Evolutionary conservation across 64 coral and sea anemone genomes (phyloP).

Genomic region (Montipora sp.): DNA sequence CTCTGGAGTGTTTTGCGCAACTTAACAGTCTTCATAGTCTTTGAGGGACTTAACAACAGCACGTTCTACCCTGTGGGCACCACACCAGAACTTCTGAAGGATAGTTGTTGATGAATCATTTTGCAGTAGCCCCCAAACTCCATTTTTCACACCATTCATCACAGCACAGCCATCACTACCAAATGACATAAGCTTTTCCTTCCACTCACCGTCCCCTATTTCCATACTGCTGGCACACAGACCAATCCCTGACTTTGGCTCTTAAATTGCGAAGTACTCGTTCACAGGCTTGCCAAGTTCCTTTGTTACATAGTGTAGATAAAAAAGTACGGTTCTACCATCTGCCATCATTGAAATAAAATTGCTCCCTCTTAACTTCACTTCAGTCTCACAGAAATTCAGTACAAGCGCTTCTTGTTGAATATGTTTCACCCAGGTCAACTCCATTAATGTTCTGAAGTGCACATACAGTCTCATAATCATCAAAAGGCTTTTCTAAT

Average conservation of each 20-base stretch:
- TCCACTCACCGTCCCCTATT: conserved; percentile 7
- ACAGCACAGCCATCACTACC: conserved; percentile 57
- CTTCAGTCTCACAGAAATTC: conserved; percentile 1
- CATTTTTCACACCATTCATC: conserved; percentile 28
- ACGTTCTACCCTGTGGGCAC: conserved; percentile 62
- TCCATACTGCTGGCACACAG: neutral
- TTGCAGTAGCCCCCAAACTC: conserved; percentile 44
- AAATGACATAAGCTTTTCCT: conserved; percentile 28
- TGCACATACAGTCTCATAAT: conserved; percentile 42
- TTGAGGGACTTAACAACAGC: conserved; percentile 56
- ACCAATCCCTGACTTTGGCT: conserved; percentile 8
- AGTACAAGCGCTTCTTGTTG: conserved; percentile 23
- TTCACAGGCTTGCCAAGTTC: neutral
- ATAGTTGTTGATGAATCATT: conserved; percentile 24
- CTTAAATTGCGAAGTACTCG: conserved; percentile 39
- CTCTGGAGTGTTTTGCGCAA: conserved; percentile 26
- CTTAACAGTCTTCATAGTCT: conserved; percentile 6
- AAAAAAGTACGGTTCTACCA: conserved; percentile 52
- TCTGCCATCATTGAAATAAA: conserved; percentile 12
- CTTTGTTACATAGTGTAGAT: neutral
- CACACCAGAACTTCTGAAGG: conserved; percentile 40
- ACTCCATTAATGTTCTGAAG: conserved; percentile 62
- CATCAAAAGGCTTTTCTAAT: conserved; percentile 62
- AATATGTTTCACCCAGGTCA: conserved; percentile 44
- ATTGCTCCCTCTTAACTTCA: neutral